Conservation (phyloP, 2,888 invertebrate species). For the Omphaloscelis lunosa region DNA sequence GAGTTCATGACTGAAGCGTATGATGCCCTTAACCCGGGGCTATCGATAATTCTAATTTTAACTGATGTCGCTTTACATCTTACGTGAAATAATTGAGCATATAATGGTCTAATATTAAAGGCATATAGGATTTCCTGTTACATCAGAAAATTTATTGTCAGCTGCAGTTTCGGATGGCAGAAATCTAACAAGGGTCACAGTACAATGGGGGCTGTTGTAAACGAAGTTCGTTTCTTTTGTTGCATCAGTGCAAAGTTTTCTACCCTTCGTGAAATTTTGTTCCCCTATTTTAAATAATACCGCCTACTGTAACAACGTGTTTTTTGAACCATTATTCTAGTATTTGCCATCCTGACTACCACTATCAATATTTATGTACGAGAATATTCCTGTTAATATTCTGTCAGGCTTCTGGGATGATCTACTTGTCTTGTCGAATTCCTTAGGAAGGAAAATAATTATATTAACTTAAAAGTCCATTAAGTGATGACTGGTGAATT, state of each 20-base stretch:
- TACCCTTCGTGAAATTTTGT: neutral
- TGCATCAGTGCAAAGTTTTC: neutral
- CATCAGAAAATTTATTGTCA: neutral
- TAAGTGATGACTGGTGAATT: slow-evolving; percentile 5
- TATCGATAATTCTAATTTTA: slow-evolving; percentile 25
- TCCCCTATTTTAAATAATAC: neutral
- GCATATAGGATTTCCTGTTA: neutral
- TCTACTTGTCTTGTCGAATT: slow-evolving; percentile 12
- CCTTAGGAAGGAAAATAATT: neutral
- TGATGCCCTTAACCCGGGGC: slow-evolving; percentile 33
- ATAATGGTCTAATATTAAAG: neutral
- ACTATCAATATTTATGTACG: neutral
- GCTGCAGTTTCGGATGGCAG: slow-evolving; percentile 7
- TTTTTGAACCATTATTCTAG: neutral
- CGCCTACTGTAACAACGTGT: neutral
- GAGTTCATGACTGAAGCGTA: neutral
- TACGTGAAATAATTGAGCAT: neutral
- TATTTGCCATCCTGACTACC: neutral
- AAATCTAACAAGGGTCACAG: slow-evolving; percentile 9
- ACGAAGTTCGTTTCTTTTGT: neutral
- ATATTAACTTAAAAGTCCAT: slow-evolving; percentile 15
- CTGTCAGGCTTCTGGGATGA: neutral
- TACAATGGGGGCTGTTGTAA: neutral
- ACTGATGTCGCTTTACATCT: slow-evolving; percentile 15
- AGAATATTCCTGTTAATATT: neutral